Percentiles rank a stretch among this genome's conserved stretches.
Conservation (phyloP, 2,113 vertebrate species). For the Myrmecobius fasciatus region DNA sequence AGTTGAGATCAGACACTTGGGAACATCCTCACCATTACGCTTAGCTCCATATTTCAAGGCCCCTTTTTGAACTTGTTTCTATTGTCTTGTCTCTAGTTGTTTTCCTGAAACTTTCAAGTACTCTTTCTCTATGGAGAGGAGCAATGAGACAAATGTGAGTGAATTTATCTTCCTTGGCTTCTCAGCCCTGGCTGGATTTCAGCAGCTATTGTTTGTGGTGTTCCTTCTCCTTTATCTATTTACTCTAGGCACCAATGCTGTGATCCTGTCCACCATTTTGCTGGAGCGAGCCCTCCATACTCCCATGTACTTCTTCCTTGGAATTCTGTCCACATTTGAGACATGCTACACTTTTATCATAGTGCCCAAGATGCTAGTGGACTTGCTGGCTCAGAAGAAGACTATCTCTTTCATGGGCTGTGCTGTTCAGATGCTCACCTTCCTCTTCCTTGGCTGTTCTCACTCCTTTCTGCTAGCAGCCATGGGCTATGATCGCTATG, state of each 20-base stretch:
- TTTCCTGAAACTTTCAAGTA: neutral
- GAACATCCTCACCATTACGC: neutral
- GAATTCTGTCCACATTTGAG: conserved; percentile 59
- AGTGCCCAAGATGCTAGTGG: conserved; percentile 63
- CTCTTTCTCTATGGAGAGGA: neutral
- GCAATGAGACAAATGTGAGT: conserved; percentile 46
- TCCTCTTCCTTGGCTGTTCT: conserved; percentile 62
- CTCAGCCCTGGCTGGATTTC: conserved; percentile 35
- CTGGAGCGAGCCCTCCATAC: conserved; percentile 49
- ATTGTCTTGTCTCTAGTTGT: neutral
- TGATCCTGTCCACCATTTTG: conserved; percentile 53
- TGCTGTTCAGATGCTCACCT: conserved; percentile 66
- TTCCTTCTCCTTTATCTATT: conserved; percentile 65
- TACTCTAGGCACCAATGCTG: conserved; percentile 55
- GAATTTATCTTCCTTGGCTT: conserved; percentile 61
- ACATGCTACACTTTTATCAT: conserved; percentile 55
- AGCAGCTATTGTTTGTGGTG: conserved; percentile 20
- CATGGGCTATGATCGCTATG: conserved; percentile 66
- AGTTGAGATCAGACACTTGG: neutral
- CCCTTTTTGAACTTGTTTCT: neutral
- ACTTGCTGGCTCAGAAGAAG: conserved; percentile 51
- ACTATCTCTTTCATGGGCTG: conserved; percentile 68
- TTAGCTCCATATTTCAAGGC: neutral
- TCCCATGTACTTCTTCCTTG: conserved; percentile 71
- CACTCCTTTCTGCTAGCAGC: conserved; percentile 67